A percentile compares a stretch with the other conserved stretches of the same genome.
phyloP scores from a whole-genome alignment of 2,888 invertebrate species.

The Tipula helvola region DNA sequence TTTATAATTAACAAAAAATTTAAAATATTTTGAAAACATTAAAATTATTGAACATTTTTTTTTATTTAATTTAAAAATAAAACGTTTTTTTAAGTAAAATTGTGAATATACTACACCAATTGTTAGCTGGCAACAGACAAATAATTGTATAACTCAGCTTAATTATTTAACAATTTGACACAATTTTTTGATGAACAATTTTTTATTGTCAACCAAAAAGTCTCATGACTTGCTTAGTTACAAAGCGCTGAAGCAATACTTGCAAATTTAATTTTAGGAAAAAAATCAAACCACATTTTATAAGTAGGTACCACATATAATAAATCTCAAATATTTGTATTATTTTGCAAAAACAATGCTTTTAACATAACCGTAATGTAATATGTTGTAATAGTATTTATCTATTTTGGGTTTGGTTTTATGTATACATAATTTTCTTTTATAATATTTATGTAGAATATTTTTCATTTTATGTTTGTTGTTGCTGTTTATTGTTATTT shows the following conservation, averaged over 20 bases:
- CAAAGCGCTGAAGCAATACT: not conserved
- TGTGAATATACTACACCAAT: too few species aligned
- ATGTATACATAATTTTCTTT: not conserved
- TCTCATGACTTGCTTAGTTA: not conserved
- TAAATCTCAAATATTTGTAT: not conserved
- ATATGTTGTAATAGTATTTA: not conserved
- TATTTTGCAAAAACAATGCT: not conserved
- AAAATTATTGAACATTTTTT: too few species aligned
- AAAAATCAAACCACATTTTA: not conserved
- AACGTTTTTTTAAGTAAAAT: too few species aligned
- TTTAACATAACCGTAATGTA: not conserved
- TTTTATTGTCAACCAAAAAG: not conserved
- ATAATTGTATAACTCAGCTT: too few species aligned
- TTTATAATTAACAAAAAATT: too few species aligned
- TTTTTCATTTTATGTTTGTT: not conserved
- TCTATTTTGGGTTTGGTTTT: not conserved
- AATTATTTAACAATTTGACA: too few species aligned
- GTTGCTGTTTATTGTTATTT: not conserved
- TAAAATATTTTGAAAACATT: too few species aligned
- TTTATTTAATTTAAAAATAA: too few species aligned
- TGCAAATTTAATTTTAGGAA: not conserved
- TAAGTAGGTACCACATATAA: not conserved
- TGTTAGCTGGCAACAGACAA: too few species aligned
- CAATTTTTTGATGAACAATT: too few species aligned
- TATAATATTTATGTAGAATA: not conserved